Evolutionary conservation across 2,888 invertebrate genomes (phyloP).

Genomic region (Acrocyrtus sp.): DNA sequence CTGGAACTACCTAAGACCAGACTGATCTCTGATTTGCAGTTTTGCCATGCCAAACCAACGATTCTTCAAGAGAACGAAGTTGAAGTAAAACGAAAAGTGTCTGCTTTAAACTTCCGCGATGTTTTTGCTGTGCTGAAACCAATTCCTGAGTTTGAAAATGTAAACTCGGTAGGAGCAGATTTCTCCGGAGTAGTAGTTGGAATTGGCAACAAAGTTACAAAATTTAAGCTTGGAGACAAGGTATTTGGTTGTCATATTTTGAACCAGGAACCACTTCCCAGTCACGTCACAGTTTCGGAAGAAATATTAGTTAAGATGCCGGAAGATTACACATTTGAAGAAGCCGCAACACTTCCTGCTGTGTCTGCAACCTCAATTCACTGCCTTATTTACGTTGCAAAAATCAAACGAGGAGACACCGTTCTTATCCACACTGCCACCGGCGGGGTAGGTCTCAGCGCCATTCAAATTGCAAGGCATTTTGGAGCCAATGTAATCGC

Average conservation of each 20-base stretch:
- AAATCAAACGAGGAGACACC: slow-evolving; percentile 19
- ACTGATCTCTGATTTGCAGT: slow-evolving; percentile 27
- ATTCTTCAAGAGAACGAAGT: slow-evolving; percentile 12
- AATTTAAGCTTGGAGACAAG: slow-evolving; percentile 23
- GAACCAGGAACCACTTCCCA: slow-evolving; percentile 8
- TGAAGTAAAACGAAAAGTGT: slow-evolving; percentile 30
- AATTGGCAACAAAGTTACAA: slow-evolving; percentile 20
- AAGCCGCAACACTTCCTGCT: slow-evolving; percentile 23
- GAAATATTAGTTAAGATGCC: neutral
- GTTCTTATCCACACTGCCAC: slow-evolving; percentile 47
- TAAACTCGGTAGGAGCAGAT: slow-evolving; percentile 32
- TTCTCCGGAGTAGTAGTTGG: slow-evolving; percentile 25
- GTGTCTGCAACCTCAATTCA: slow-evolving; percentile 26
- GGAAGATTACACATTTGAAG: slow-evolving; percentile 15
- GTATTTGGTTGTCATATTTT: slow-evolving; percentile 27
- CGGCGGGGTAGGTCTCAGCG: slow-evolving; percentile 52
- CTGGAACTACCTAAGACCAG: slow-evolving; percentile 25
- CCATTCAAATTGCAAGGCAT: slow-evolving; percentile 45
- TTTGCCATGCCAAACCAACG: slow-evolving; percentile 1
- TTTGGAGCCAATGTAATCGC: slow-evolving; percentile 41
- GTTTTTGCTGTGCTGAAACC: slow-evolving; percentile 44
- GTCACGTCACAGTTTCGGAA: slow-evolving; percentile 18
- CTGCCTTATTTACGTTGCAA: slow-evolving; percentile 16
- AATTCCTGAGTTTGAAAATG: slow-evolving; percentile 14
- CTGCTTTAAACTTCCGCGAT: slow-evolving; percentile 39